Evolutionary conservation across 2,888 invertebrate genomes (phyloP).

Genomic region (Epiperipatus broadwayi): DNA sequence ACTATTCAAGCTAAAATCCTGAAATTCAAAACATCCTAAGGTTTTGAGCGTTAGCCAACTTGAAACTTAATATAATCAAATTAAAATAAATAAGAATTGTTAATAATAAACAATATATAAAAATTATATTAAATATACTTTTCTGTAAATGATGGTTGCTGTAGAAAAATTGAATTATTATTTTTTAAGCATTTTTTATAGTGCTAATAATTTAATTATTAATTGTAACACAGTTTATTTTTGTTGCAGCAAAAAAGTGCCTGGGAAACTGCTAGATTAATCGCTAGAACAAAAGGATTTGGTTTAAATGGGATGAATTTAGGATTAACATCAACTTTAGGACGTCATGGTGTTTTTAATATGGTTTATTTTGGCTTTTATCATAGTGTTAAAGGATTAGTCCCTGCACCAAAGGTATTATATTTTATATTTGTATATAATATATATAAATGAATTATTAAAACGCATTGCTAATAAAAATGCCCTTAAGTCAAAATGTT

Average conservation of each 20-base stretch:
- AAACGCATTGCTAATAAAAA: constrained; percentile 12
- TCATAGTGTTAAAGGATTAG: constrained; percentile 58
- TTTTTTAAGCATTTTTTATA: too few species aligned
- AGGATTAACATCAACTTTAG: constrained; percentile 69
- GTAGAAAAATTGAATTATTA: too few species aligned
- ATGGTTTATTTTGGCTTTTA: constrained; percentile 89
- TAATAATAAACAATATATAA: too few species aligned
- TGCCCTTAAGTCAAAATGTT: too few species aligned
- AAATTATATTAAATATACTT: too few species aligned
- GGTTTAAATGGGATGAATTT: constrained; percentile 62
- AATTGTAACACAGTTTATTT: background rate
- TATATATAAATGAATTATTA: background rate
- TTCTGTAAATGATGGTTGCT: too few species aligned
- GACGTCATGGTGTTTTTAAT: constrained; percentile 74
- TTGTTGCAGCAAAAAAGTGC: constrained; percentile 43
- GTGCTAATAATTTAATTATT: constrained; percentile 3
- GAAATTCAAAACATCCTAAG: too few species aligned
- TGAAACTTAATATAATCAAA: too few species aligned
- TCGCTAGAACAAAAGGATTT: constrained; percentile 52
- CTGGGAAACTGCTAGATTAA: constrained; percentile 55
- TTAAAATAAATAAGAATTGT: too few species aligned
- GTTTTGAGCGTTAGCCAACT: too few species aligned
- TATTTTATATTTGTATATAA: background rate
- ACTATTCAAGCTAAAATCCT: too few species aligned
- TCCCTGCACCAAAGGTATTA: constrained; percentile 26